Percentiles rank a stretch among this genome's conserved stretches.
phyloP scores from a whole-genome alignment of 2,888 invertebrate genomes.

The Arge pagana region DNA sequence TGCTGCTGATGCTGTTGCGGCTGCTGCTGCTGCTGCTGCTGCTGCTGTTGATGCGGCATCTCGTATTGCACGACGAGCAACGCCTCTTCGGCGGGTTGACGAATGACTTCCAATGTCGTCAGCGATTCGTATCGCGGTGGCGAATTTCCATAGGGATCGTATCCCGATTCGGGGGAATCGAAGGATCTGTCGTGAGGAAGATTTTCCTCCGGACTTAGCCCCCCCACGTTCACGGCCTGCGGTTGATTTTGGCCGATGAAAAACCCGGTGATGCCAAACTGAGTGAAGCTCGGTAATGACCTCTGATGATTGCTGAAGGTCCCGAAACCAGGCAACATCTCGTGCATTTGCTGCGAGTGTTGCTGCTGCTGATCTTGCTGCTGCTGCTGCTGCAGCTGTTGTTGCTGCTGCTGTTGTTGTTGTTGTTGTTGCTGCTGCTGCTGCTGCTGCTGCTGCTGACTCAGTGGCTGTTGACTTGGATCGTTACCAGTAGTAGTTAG shows the following conservation, averaged over 20 bases:
- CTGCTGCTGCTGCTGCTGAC: slow-evolving; percentile 31
- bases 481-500: slow-evolving; percentile 84
- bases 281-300: slow-evolving; percentile 70
- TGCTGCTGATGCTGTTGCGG: slow-evolving; percentile 29
- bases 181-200: slow-evolving; percentile 59
- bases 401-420: slow-evolving; percentile 27
- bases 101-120: slow-evolving; percentile 31
- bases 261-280: slow-evolving; percentile 64
- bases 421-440: slow-evolving; percentile 42
- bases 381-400: slow-evolving; percentile 61
- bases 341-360: slow-evolving; percentile 31
- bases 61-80: slow-evolving; percentile 44
- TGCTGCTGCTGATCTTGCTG: slow-evolving; percentile 38
- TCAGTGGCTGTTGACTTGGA: slow-evolving; percentile 60
- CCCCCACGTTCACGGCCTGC: slow-evolving; percentile 78
- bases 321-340: slow-evolving; percentile 47
- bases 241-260: slow-evolving; percentile 62
- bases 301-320: slow-evolving; percentile 53
- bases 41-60: slow-evolving; percentile 23
- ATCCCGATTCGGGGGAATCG: slow-evolving; percentile 47
- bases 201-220: slow-evolving; percentile 67
- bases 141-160: slow-evolving; percentile 38
- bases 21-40: slow-evolving; percentile 25
- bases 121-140: slow-evolving; percentile 45
- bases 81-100: slow-evolving; percentile 51